Conservation (phyloP, 2,888 invertebrate genomes). For the Tanypteryx hageni region DNA sequence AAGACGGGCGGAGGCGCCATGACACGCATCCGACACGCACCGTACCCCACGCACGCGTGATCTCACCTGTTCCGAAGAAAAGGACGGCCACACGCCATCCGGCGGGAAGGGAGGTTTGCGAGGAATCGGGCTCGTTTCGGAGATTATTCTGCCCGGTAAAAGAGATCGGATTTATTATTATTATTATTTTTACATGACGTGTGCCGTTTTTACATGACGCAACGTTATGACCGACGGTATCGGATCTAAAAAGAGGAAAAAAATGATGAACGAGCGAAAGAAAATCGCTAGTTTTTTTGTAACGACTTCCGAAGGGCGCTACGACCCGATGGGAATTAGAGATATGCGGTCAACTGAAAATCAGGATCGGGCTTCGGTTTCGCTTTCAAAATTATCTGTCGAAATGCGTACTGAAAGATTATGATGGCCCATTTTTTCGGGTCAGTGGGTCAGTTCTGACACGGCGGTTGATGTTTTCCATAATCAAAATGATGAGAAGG, state of each 20-base stretch:
- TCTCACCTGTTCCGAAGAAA: background rate
- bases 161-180: too few species aligned
- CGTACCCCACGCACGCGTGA: slow-evolving; percentile 4
- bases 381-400: background rate
- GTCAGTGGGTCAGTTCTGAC: too few species aligned
- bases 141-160: too few species aligned
- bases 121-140: background rate
- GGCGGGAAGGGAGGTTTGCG: background rate
- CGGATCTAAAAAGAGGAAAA: too few species aligned
- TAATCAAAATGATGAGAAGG: too few species aligned
- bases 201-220: too few species aligned
- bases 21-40: background rate
- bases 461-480: too few species aligned
- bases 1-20: background rate
- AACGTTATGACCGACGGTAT: too few species aligned
- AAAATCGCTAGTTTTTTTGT: too few species aligned
- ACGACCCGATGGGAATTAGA: background rate
- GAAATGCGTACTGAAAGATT: background rate
- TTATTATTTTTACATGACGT: too few species aligned
- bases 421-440: background rate
- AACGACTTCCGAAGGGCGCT: background rate
- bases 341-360: background rate
- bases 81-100: background rate
- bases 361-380: background rate
- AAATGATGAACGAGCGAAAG: too few species aligned